Base-by-base conservation (phyloP, 2,113 vertebrate genomes). In the Mesembrinibis cayennensis region DNA sequence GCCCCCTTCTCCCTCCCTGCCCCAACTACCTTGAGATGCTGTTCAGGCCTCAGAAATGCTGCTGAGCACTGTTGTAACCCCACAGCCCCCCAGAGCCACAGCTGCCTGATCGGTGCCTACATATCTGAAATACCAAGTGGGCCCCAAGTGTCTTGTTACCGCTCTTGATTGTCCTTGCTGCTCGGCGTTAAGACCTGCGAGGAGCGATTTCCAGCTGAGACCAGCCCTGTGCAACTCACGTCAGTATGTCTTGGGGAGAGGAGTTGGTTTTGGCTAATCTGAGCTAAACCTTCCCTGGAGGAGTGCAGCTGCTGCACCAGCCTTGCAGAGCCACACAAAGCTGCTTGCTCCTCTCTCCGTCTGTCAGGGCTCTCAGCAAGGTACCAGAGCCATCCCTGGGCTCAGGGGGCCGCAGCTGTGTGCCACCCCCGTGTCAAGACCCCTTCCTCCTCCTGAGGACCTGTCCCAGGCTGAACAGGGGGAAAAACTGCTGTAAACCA, bases 301-400 rank as follows among this genome's bases (percentile, higher is more conserved):
- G 93, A 91, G 78, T 81, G 71, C 96, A 96, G 96, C 94, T 97
- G 94, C 84, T 96, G 87, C 74, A 71, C 71, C 74, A 92, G 89
- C 62, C 83, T 89, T 65, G 34, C 56, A 76, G 56, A 91, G 76
- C 78, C 49, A 61, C 62, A 87, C n/a, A 70, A 80, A 93, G 74
- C 62, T 78, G 66, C 78, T 95, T 95, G 67, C 59, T 94, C 26
- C 27, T 81, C 67, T 88, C 29, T 11, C 70, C 87, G 49, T 95
- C 84, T 96, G 87, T 59, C 63, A 78, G 62, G 84, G 84, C 67
- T 91, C 74, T 91, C n/a, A 36, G 62, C 52, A 58, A 80, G 79
- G 74, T 85, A 47, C 59, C 4, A 5, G 49, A 87, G 66, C 55
- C 1, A 1, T 80, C 81, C 78, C 67, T 80, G 45, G 40, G 42